Evolutionary conservation across 2,888 invertebrate genomes (phyloP).

Genomic region (Cyrtodaria siliqua): DNA sequence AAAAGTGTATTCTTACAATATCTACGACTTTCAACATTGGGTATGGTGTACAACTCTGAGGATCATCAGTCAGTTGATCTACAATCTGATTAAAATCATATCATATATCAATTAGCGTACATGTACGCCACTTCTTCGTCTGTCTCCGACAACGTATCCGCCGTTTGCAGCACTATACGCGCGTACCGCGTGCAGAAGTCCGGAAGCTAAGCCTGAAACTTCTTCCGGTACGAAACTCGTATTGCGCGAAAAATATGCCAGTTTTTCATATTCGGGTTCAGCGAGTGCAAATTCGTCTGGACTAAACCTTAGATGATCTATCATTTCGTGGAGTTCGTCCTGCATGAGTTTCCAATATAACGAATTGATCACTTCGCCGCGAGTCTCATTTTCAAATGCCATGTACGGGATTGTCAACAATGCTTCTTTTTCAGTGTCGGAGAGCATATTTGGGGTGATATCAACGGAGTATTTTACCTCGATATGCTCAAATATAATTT

Average conservation of each 20-base stretch:
- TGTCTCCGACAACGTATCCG: slow-evolving; percentile 25
- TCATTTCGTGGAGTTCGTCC: slow-evolving; percentile 59
- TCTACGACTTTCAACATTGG: no score
- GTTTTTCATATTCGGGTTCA: slow-evolving; percentile 41
- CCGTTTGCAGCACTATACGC: slow-evolving; percentile 52
- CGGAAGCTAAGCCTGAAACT: slow-evolving; percentile 42
- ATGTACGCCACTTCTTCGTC: no score
- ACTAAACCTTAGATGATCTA: slow-evolving; percentile 52
- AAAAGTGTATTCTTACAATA: no score
- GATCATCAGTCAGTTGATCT: no score
- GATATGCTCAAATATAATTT: slow-evolving; percentile 47
- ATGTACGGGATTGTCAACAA: slow-evolving; percentile 39
- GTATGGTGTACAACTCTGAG: no score
- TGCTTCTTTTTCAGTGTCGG: slow-evolving; percentile 46
- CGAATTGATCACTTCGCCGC: slow-evolving; percentile 36
- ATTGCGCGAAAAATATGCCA: slow-evolving; percentile 38
- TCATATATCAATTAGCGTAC: no score
- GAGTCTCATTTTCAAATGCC: slow-evolving; percentile 15
- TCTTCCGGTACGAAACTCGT: slow-evolving; percentile 43
- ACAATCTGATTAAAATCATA: no score
- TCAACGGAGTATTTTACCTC: slow-evolving; percentile 46
- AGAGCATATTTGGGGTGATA: slow-evolving; percentile 55
- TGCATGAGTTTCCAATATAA: slow-evolving; percentile 55
- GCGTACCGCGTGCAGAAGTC: slow-evolving; percentile 49
- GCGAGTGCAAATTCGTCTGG: slow-evolving; percentile 51